These are phyloP conservation scores for Agraylea sexmaculata DNA, from an alignment of 1,140 invertebrate genomes.

Conservation along the genomic window DNA sequence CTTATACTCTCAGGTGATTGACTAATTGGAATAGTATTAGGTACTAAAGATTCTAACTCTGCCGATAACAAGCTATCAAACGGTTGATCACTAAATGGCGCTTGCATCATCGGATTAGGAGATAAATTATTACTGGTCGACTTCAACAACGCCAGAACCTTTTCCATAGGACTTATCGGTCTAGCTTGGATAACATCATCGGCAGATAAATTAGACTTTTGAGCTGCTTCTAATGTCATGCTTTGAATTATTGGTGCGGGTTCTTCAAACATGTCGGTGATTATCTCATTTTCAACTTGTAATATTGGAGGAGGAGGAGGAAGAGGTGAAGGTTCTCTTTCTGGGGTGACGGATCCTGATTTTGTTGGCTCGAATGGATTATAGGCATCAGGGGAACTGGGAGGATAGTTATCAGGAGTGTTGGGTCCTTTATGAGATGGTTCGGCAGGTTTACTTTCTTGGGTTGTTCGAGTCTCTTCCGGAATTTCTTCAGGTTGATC, in stretches of 20 bases:
- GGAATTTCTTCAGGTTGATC: conserved; percentile 27
- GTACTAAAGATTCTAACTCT: conserved; percentile 22
- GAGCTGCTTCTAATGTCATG: conserved; percentile 31
- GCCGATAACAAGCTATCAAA: conserved; percentile 19
- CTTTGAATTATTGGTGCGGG: conserved; percentile 18
- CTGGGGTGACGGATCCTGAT: conserved; percentile 54
- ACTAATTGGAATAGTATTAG: conserved; percentile 25
- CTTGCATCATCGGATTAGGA: conserved; percentile 31
- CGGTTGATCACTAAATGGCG: conserved; percentile 22
- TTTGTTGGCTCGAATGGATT: conserved; percentile 83
- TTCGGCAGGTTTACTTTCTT: conserved; percentile 7
- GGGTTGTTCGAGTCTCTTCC: conserved; percentile 10
- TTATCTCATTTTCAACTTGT: conserved; percentile 19
- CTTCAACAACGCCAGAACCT: conserved; percentile 33
- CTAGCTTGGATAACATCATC: conserved; percentile 34
- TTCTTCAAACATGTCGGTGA: conserved; percentile 10
- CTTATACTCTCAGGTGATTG: conserved; percentile 24
- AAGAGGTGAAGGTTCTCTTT: conserved; percentile 28
- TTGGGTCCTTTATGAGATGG: conserved; percentile 42
- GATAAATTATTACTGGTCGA: conserved; percentile 37
- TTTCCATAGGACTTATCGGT: conserved; percentile 34
- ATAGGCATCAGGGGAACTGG: conserved; percentile 62
- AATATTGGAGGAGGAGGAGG: conserved; percentile 24
- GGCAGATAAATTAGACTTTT: conserved; percentile 38
- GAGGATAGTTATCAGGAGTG: conserved; percentile 48